Conservation (phyloP, 1,140 invertebrate genomes). For the Amyelois transitella region DNA sequence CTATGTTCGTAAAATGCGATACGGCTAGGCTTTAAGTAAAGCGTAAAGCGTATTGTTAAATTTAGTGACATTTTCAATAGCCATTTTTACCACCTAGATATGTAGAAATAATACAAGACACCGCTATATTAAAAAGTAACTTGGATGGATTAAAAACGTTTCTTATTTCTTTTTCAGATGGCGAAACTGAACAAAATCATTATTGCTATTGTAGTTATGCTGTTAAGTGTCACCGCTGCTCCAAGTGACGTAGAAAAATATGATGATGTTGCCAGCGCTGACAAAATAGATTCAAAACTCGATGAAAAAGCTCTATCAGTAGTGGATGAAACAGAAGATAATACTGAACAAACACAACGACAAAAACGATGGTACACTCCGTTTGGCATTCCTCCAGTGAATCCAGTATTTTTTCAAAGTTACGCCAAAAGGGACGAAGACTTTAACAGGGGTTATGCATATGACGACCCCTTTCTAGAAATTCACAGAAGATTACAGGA, state of each 20-base stretch:
- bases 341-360: constrained; percentile 20
- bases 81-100: too few relatives aligned
- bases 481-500: constrained; percentile 42
- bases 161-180: constrained; percentile 8
- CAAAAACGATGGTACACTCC: constrained; percentile 51
- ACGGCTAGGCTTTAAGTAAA: too few relatives aligned
- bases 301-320: background rate
- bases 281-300: background rate
- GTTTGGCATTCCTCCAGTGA: constrained; percentile 29
- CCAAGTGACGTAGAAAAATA: constrained; percentile 3
- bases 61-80: too few relatives aligned
- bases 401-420: constrained; percentile 19
- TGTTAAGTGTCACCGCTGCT: background rate
- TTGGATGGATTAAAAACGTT: background rate
- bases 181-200: background rate
- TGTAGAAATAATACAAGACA: too few relatives aligned
- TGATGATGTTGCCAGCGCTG: background rate
- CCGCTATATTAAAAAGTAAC: too few relatives aligned
- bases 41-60: too few relatives aligned
- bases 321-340: background rate
- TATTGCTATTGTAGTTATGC: background rate
- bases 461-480: constrained; percentile 27
- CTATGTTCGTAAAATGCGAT: too few relatives aligned
- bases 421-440: constrained; percentile 33
- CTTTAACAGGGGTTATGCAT: constrained; percentile 25